Conservation (phyloP, 2,888 invertebrate genomes). For the Philaethria dido region DNA sequence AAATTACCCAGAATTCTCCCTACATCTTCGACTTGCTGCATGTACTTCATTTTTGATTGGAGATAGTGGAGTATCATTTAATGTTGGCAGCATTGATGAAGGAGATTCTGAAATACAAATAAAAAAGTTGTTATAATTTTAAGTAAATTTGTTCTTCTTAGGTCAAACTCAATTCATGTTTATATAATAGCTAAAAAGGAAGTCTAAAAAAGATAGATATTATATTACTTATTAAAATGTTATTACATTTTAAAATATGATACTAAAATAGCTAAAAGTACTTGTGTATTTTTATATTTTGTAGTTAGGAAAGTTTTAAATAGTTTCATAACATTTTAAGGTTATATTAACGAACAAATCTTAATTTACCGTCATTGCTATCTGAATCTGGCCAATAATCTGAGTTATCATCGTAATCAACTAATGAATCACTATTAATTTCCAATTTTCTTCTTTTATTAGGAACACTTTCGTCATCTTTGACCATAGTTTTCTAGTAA, state of each 20-base stretch:
- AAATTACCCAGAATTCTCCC: constrained; percentile 77
- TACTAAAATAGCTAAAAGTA: no score
- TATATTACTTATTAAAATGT: no score
- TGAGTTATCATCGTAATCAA: constrained; percentile 60
- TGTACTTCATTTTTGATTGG: constrained; percentile 83
- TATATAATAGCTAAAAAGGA: no score
- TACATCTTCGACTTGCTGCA: constrained; percentile 75
- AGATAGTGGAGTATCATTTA: constrained; percentile 84
- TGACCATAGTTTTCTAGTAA: constrained; percentile 60
- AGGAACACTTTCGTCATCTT: constrained; percentile 64
- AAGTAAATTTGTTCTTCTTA: neutral
- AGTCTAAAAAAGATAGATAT: no score
- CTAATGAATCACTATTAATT: constrained; percentile 56
- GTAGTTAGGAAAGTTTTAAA: neutral
- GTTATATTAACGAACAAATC: constrained; percentile 27
- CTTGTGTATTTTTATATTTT: no score
- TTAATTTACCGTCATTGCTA: constrained; percentile 60
- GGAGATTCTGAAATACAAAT: constrained; percentile 81
- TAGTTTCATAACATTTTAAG: constrained; percentile 8
- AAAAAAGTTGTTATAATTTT: neutral
- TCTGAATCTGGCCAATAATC: constrained; percentile 75
- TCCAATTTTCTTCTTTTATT: constrained; percentile 68
- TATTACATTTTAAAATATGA: no score
- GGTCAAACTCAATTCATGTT: no score
- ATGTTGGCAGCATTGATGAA: constrained; percentile 83